These are phyloP conservation scores for Apolygus lucorum DNA, from an alignment of 1,140 invertebrate species.

Conservation along the genomic window DNA sequence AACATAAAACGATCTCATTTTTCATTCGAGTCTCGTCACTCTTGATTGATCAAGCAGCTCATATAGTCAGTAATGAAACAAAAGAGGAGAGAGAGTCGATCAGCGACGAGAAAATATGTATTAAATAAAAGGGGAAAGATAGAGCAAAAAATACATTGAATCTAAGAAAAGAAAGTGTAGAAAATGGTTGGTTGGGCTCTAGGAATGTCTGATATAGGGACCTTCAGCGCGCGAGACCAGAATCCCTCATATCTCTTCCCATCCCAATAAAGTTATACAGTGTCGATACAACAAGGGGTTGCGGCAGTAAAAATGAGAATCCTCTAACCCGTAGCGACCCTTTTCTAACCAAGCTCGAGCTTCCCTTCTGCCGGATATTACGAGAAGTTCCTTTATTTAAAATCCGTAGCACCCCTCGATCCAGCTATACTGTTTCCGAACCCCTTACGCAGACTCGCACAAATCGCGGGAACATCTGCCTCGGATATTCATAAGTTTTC, in stretches of 20 bases:
- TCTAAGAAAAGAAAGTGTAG: not conserved
- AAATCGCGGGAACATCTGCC: no score
- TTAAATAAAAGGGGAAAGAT: not conserved
- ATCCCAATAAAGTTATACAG: not conserved
- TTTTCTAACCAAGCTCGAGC: not conserved
- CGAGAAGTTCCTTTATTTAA: slow-evolving; percentile 11
- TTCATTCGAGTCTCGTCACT: no score
- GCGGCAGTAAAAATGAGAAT: slow-evolving; percentile 5
- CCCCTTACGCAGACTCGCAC: no score
- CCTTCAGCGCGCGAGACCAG: not conserved
- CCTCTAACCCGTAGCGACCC: not conserved
- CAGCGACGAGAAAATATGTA: not conserved
- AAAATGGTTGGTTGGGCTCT: not conserved
- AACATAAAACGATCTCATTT: no score
- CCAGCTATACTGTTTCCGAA: not conserved
- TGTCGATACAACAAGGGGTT: slow-evolving; percentile 2
- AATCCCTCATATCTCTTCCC: not conserved
- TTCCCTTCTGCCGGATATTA: slow-evolving; percentile 6
- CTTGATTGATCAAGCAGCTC: no score
- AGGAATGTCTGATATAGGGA: not conserved
- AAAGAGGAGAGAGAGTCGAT: not conserved
- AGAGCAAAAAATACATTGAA: not conserved
- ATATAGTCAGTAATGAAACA: no score
- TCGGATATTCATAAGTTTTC: no score
- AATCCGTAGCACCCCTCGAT: not conserved